phyloP scores from a whole-genome alignment of 2,113 vertebrate species.

The Mesoclemmys tuberculata region DNA sequence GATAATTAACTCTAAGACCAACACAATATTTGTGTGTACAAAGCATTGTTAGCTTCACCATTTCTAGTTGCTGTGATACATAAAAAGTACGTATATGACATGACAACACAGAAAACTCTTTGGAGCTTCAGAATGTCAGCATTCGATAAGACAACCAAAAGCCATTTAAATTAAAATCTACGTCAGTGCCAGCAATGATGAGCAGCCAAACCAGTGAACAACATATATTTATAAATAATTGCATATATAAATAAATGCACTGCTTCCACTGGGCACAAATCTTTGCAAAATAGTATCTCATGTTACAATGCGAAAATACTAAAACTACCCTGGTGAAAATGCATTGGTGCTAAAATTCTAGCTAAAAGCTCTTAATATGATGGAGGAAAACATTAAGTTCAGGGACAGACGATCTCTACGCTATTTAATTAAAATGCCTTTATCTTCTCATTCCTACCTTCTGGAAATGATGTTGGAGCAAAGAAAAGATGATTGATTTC shows the following conservation, averaged over 20 bases:
- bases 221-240: slow-evolving; percentile 47
- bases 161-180: slow-evolving; percentile 40
- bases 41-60: slow-evolving; percentile 64
- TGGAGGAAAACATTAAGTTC: neutral
- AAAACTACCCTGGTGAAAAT: slow-evolving; percentile 54
- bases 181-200: slow-evolving; percentile 47
- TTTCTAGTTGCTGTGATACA: slow-evolving; percentile 31
- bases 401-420: slow-evolving; percentile 26
- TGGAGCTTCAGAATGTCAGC: slow-evolving; percentile 72
- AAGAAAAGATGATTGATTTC: neutral
- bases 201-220: slow-evolving; percentile 58
- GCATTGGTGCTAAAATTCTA: slow-evolving; percentile 40
- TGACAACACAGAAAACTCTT: slow-evolving; percentile 66
- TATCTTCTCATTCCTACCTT: neutral
- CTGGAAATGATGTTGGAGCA: slow-evolving; percentile 6
- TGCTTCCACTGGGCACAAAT: slow-evolving; percentile 2
- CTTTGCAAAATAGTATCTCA: slow-evolving; percentile 41
- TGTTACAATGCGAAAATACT: slow-evolving; percentile 52
- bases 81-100: slow-evolving; percentile 42
- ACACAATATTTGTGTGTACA: slow-evolving; percentile 46
- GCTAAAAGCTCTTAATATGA: slow-evolving; percentile 23
- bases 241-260: slow-evolving; percentile 40
- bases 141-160: slow-evolving; percentile 54
- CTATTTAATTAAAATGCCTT: slow-evolving; percentile 6
- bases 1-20: slow-evolving; percentile 64